phyloP scores from a whole-genome alignment of 2,113 vertebrate species.

The Neolamprologus variostigma region DNA sequence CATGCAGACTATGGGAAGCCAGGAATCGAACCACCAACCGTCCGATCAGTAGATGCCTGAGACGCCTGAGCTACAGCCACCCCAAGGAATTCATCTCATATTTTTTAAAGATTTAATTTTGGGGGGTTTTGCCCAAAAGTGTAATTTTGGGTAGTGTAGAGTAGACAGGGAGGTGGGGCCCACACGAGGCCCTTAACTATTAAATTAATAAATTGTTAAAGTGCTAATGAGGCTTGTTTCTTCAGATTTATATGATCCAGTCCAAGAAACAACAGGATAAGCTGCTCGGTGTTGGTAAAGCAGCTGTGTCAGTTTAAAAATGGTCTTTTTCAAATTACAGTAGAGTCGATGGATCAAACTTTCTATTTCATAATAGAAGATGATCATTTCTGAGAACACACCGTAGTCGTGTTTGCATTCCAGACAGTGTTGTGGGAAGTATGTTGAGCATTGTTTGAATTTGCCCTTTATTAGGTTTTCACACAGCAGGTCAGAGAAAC shows the following conservation, averaged over 20 bases:
- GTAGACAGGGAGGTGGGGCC: neutral
- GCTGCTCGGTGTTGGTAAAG: neutral
- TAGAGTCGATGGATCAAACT: neutral
- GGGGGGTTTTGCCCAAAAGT: neutral
- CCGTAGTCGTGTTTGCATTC: accelerated
- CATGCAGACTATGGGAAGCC: neutral
- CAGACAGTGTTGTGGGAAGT: neutral
- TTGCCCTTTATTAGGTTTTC: neutral
- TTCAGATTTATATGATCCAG: neutral
- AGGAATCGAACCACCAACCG: accelerated
- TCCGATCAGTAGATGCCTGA: neutral
- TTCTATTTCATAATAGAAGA: accelerated
- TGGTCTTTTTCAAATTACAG: neutral
- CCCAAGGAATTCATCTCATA: neutral
- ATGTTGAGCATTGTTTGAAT: neutral
- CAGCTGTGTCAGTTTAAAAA: neutral
- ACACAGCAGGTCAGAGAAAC: neutral
- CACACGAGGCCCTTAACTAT: neutral
- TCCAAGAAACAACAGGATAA: neutral
- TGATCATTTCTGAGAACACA: neutral
- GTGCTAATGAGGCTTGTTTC: neutral
- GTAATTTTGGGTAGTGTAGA: neutral
- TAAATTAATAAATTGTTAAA: neutral
- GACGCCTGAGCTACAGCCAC: neutral
- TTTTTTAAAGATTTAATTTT: neutral